phyloP scores from a whole-genome alignment of 2,797 vertebrate species.

The Sebastes goodei region DNA sequence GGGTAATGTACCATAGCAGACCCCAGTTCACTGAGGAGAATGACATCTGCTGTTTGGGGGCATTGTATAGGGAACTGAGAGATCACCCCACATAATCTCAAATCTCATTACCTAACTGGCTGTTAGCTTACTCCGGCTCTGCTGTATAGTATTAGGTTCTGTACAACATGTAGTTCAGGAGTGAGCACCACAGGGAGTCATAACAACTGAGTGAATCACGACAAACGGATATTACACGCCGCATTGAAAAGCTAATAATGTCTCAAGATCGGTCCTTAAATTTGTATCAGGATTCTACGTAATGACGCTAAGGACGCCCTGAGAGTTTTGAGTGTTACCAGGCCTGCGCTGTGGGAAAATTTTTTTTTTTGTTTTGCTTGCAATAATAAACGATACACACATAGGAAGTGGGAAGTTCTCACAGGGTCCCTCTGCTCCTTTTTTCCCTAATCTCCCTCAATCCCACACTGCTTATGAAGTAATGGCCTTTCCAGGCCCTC shows the following conservation, averaged over 20 bases:
- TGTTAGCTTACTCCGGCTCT: constrained; percentile 2
- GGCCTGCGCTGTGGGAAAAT: constrained; percentile 65
- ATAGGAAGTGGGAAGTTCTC: constrained; percentile 80
- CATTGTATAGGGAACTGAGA: constrained; percentile 17
- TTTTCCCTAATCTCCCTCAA: constrained; percentile 65
- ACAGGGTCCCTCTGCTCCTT: constrained; percentile 49
- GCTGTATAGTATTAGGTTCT: background rate
- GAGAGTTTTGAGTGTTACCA: constrained; percentile 29
- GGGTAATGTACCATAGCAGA: constrained; percentile 62
- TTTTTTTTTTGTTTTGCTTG: constrained; percentile 61
- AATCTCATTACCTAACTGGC: constrained; percentile 28
- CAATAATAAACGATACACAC: constrained; percentile 64
- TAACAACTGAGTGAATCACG: constrained; percentile 23
- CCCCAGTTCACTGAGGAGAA: constrained; percentile 37
- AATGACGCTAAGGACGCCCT: constrained; percentile 24
- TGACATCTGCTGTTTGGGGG: constrained; percentile 33
- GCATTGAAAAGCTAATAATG: constrained; percentile 23
- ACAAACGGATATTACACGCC: constrained; percentile 31
- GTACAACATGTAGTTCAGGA: background rate
- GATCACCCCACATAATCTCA: constrained; percentile 39
- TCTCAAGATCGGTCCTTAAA: background rate
- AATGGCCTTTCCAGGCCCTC: constrained; percentile 83
- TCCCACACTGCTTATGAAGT: constrained; percentile 72
- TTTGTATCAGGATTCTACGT: constrained; percentile 18
- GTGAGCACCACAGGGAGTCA: background rate